Evolutionary conservation across 2,113 vertebrate genomes (phyloP), one percentile per base, ranked within the genome.

Genomic region (Halcyon malimbica): DNA sequence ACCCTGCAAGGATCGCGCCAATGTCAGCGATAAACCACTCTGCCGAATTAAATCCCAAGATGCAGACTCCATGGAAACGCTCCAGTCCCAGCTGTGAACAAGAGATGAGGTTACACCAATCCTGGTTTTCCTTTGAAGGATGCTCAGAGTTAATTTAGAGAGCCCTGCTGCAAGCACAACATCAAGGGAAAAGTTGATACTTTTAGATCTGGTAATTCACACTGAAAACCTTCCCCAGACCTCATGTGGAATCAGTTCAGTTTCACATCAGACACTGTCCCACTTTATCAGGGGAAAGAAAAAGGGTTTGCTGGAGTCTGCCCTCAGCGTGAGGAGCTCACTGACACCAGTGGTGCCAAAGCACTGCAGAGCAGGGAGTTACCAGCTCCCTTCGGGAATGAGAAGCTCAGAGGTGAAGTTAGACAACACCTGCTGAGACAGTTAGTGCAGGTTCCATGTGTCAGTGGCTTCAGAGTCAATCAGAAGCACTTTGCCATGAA

Each of bases 1-100:
- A 99, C 99, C 99, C 99, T 10, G 99, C 99, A 28, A 99, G 71
- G 95, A 99, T 99, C 23, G 99, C 96, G 16, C 97, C 99, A 5
- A 99, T 93, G 87, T 99, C 99, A 3, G 99, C 81, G 14, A 99
- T 97, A 81, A 99, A 98, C 99, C 99, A 99, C 97, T 99, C 99
- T 0, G 85, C 48, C 0, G 99, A 99, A 98, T 99, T 99, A 87
- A 99, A 99, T 23, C 99, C 99, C 94, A 99, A 96, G 94, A 99
- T 99, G 42, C 99, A 98, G 2, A 99, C 99, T 1, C 99, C 98
- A 3, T 99, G 99, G 98, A 98, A 99, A 16, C 98, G 98, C 94
- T 99, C 73, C 87, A 99, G 92, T 7, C 99, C 99, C 67, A 99
- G 98, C 99, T 99, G 98, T 16, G 63, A 94, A 97, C 44, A 86